phyloP scores from a whole-genome alignment of 2,113 vertebrate genomes.

The Mus pahari region DNA sequence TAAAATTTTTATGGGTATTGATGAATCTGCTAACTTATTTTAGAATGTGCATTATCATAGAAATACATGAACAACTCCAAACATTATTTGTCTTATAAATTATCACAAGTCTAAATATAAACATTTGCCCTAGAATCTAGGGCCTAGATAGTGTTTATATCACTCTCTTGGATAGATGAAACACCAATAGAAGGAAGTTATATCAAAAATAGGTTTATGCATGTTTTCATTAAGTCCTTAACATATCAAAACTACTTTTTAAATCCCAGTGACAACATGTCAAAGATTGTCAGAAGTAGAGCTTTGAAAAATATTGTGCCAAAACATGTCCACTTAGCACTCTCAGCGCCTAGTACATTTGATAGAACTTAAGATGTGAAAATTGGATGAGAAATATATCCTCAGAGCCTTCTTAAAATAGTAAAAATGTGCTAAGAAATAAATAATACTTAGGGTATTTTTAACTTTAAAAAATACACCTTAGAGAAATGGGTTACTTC shows the following conservation, averaged over 20 bases:
- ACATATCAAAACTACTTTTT: slow-evolving; percentile 37
- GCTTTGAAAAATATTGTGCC: slow-evolving; percentile 36
- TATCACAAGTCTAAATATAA: slow-evolving; percentile 56
- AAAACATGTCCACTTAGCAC: slow-evolving; percentile 62
- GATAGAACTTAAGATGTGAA: slow-evolving; percentile 64
- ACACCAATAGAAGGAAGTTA: background rate
- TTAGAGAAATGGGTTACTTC: slow-evolving; percentile 43
- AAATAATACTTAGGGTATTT: slow-evolving; percentile 53
- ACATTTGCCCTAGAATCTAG: background rate
- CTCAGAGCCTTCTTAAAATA: slow-evolving; percentile 57
- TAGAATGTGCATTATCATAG: slow-evolving; percentile 26
- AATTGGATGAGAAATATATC: slow-evolving; percentile 66
- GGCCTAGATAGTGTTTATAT: background rate
- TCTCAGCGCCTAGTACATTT: slow-evolving; percentile 39
- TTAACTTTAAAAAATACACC: slow-evolving; percentile 26
- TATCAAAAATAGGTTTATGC: slow-evolving; percentile 50
- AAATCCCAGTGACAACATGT: background rate
- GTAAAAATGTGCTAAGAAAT: slow-evolving; percentile 44
- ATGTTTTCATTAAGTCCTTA: slow-evolving; percentile 51
- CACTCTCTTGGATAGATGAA: background rate
- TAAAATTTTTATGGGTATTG: background rate
- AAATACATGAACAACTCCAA: slow-evolving; percentile 52
- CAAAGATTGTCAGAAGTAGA: slow-evolving; percentile 51
- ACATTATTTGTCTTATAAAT: slow-evolving; percentile 64
- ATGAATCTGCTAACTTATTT: slow-evolving; percentile 30